Conservation (phyloP, 2,113 vertebrate genomes). For the Microcebus murinus region DNA sequence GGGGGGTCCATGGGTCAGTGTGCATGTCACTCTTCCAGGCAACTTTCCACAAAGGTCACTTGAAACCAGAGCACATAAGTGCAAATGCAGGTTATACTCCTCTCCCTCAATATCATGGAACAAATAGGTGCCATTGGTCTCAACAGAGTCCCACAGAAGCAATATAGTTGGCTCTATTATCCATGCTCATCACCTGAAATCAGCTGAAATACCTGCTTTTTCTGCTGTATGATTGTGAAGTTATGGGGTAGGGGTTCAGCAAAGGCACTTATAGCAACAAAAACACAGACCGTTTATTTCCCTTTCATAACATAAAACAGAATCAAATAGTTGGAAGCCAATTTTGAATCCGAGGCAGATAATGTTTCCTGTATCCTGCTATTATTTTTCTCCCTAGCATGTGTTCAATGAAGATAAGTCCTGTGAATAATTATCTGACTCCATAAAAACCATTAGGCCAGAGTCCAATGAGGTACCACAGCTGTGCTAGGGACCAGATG, state of each 20-base stretch:
- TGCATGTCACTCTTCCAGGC: not conserved
- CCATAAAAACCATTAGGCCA: constrained; percentile 68
- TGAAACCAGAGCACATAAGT: not conserved
- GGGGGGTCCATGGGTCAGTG: not conserved
- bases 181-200: not conserved
- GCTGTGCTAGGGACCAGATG: constrained; percentile 28
- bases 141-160: not conserved
- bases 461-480: constrained; percentile 48
- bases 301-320: constrained; percentile 51
- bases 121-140: not conserved
- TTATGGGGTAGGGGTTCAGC: not conserved
- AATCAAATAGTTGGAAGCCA: constrained; percentile 43
- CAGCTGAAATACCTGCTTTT: not conserved
- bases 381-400: constrained; percentile 69
- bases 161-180: not conserved
- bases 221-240: not conserved
- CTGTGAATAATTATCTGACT: constrained; percentile 64
- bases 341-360: constrained; percentile 62
- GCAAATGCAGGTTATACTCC: not conserved
- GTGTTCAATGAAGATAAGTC: constrained; percentile 68
- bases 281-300: constrained; percentile 61
- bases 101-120: not conserved
- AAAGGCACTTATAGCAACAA: not conserved
- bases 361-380: constrained; percentile 58
- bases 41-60: not conserved